Evolutionary conservation across 1,140 invertebrate genomes (phyloP).

Genomic region (Rhizoglyphus robini): DNA sequence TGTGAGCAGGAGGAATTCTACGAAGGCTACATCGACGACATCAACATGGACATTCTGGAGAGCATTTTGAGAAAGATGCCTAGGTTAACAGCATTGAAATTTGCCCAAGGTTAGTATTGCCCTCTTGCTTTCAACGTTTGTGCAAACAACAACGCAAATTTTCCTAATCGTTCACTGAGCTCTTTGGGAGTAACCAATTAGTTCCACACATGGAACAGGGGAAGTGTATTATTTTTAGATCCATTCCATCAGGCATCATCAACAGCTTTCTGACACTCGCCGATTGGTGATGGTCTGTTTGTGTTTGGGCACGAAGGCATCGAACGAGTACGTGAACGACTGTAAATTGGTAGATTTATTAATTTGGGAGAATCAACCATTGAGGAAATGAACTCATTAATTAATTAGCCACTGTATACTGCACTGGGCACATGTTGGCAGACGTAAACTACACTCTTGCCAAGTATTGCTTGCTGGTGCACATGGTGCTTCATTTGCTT

Average conservation of each 20-base stretch:
- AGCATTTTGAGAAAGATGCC: not conserved
- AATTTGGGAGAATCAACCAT: too few species aligned
- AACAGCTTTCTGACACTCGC: not conserved
- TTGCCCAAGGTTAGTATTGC: slow-evolving; percentile 1
- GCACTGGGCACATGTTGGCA: too few species aligned
- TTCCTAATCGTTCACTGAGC: not conserved
- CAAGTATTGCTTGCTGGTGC: too few species aligned
- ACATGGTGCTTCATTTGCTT: too few species aligned
- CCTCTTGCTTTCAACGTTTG: not conserved
- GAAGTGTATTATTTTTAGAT: not conserved
- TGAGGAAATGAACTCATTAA: too few species aligned
- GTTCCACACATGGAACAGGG: too few species aligned
- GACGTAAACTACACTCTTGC: too few species aligned
- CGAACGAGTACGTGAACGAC: too few species aligned
- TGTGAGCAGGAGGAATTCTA: not conserved
- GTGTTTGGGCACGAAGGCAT: too few species aligned
- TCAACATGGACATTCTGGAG: not conserved
- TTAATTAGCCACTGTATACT: too few species aligned
- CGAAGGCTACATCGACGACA: not conserved
- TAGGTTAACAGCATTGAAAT: not conserved
- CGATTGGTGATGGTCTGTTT: not conserved
- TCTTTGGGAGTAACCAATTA: not conserved
- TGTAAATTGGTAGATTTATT: too few species aligned
- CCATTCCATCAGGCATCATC: not conserved
- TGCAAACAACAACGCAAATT: not conserved